These are phyloP conservation scores for Thymelicus acteon DNA, from an alignment of 2,888 invertebrate species.

Conservation along the genomic window DNA sequence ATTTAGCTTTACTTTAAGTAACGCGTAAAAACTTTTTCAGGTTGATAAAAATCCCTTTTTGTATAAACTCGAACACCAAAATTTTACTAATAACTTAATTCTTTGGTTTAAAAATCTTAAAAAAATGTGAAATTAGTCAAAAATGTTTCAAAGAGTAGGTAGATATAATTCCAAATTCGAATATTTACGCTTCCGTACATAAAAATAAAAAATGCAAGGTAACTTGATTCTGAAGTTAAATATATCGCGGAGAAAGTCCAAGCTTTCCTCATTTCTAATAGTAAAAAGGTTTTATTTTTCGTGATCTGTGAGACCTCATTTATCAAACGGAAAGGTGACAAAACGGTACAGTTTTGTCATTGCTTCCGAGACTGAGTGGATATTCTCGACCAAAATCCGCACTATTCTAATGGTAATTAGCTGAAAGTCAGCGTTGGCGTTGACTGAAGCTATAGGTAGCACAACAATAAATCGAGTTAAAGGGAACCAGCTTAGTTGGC, in stretches of 20 bases:
- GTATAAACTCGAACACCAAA: neutral
- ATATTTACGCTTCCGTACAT: too few species aligned
- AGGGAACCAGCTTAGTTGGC: slow-evolving; percentile 70
- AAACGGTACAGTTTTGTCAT: slow-evolving; percentile 29
- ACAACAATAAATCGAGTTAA: slow-evolving; percentile 76
- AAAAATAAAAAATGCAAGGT: too few species aligned
- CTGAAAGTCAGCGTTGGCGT: slow-evolving; percentile 73
- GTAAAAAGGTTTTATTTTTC: neutral
- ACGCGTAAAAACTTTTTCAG: too few species aligned
- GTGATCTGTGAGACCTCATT: slow-evolving; percentile 14
- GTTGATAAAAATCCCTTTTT: neutral
- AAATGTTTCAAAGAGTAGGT: too few species aligned
- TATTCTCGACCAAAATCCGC: slow-evolving; percentile 30
- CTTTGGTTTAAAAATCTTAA: too few species aligned
- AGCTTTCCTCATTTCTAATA: neutral
- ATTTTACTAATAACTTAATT: too few species aligned
- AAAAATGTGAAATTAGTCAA: too few species aligned
- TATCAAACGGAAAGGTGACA: slow-evolving; percentile 24
- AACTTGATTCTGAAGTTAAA: neutral
- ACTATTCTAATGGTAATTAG: slow-evolving; percentile 72
- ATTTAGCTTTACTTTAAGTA: too few species aligned
- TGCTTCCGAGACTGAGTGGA: slow-evolving; percentile 29
- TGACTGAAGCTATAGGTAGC: slow-evolving; percentile 68
- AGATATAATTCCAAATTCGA: too few species aligned
- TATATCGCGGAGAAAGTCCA: neutral